These are phyloP conservation scores for Artibeus jamaicensis DNA, from an alignment of 2,797 vertebrate species.

Conservation along the genomic window DNA sequence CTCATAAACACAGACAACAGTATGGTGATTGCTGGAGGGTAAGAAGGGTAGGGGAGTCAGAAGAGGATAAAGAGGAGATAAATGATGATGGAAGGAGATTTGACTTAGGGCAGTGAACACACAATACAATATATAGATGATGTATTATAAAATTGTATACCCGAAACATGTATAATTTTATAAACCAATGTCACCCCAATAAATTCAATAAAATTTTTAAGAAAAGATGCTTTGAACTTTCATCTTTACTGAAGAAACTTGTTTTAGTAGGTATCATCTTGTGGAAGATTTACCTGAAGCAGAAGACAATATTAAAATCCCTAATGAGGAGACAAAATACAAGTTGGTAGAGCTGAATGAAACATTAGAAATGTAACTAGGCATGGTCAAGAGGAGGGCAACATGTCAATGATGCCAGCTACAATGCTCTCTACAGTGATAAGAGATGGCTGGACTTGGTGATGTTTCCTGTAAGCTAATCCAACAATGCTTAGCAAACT, in stretches of 20 bases:
- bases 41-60: neutral
- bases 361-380: neutral
- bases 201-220: neutral
- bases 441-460: neutral
- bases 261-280: constrained; percentile 19
- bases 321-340: neutral
- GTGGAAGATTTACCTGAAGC: constrained; percentile 5
- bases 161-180: neutral
- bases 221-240: constrained; percentile 9
- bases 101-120: neutral
- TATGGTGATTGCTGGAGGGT: neutral
- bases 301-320: neutral
- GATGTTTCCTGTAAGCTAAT: neutral
- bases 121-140: neutral
- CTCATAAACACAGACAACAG: neutral
- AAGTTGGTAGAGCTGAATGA: neutral
- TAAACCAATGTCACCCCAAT: neutral
- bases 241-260: constrained; percentile 6
- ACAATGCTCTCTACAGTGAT: neutral
- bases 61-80: neutral
- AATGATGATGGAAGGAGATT: neutral
- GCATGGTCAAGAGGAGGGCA: neutral
- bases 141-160: neutral
- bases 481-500: neutral
- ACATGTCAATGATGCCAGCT: neutral